Evolutionary conservation across 2,888 invertebrate genomes (phyloP).

Genomic region (Aspidiotus destructor): DNA sequence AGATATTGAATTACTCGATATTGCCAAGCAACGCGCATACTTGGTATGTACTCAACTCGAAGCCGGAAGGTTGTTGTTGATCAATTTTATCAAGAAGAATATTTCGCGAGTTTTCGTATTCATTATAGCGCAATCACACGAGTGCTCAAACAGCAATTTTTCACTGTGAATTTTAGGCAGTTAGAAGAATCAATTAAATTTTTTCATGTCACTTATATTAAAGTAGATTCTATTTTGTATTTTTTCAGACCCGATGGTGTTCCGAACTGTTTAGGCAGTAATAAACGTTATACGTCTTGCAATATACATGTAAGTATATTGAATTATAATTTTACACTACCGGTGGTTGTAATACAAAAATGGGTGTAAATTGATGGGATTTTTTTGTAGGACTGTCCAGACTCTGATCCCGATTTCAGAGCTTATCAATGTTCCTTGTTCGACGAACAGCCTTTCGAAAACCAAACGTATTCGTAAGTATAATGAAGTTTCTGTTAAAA

Average conservation of each 20-base stretch:
- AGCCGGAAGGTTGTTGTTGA: no score
- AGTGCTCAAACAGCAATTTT: no score
- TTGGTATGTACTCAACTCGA: no score
- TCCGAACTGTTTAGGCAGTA: slow-evolving; percentile 62
- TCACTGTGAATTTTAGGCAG: no score
- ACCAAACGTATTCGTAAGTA: slow-evolving; percentile 67
- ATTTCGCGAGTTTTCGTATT: no score
- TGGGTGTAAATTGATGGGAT: background rate
- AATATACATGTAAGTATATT: slow-evolving; percentile 61
- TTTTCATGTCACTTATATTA: no score
- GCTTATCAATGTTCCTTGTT: slow-evolving; percentile 80
- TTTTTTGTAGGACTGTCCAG: slow-evolving; percentile 62
- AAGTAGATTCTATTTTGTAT: background rate
- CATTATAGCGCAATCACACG: no score
- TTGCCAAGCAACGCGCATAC: no score
- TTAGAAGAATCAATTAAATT: no score
- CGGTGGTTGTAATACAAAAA: background rate
- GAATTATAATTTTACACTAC: background rate
- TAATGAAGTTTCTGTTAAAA: background rate
- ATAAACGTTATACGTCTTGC: slow-evolving; percentile 78
- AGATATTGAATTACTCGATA: no score
- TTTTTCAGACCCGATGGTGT: slow-evolving; percentile 52
- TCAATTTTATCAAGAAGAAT: no score
- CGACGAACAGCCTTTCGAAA: slow-evolving; percentile 71
- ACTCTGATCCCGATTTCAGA: slow-evolving; percentile 67